phyloP scores from a whole-genome alignment of 2,797 vertebrate genomes.

The Phylloscopus collybita region DNA sequence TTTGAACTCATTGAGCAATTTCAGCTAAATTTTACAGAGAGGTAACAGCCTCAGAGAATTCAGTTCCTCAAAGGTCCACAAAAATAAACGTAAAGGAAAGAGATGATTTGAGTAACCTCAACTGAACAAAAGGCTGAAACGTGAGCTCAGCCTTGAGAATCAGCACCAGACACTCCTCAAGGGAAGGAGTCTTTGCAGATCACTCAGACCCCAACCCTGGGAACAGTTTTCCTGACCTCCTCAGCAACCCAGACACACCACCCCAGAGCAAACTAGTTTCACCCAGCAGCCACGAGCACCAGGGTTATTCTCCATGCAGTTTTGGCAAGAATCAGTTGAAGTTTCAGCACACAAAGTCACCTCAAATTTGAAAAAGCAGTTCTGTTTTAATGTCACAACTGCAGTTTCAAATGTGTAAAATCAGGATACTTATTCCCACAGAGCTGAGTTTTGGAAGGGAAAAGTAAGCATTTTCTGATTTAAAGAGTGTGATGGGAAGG shows the following conservation, averaged over 20 bases:
- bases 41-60: conserved; percentile 31
- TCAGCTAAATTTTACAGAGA: conserved; percentile 57
- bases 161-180: background rate
- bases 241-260: background rate
- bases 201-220: background rate
- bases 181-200: background rate
- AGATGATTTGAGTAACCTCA: conserved; percentile 47
- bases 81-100: conserved; percentile 50
- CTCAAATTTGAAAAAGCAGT: background rate
- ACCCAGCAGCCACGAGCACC: background rate
- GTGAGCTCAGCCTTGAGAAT: background rate
- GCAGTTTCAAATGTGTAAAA: background rate
- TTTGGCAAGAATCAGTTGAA: background rate
- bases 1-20: conserved; percentile 63
- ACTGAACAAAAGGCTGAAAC: background rate
- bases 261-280: background rate
- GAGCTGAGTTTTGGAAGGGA: background rate
- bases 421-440: background rate
- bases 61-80: conserved; percentile 43
- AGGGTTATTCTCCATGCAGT: background rate
- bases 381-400: background rate
- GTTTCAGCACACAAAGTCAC: background rate
- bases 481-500: background rate
- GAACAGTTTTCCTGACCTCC: background rate
- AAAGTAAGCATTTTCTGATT: background rate